Conservation (phyloP, 2,888 invertebrate genomes). For the Lycophotia porphyrea region DNA sequence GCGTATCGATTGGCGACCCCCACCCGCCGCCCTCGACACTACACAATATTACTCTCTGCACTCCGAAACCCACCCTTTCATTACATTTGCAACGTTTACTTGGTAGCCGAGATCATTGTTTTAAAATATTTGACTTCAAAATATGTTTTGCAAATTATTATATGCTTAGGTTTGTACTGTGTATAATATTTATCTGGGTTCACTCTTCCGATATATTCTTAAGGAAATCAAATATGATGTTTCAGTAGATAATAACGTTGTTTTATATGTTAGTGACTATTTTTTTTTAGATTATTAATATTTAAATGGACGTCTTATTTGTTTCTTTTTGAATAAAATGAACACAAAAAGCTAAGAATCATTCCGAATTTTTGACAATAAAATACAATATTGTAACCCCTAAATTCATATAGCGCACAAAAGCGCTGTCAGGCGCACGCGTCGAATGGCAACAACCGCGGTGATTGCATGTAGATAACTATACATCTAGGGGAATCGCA, state of each 20-base stretch:
- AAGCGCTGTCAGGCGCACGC: constrained; percentile 57
- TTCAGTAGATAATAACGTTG: not conserved
- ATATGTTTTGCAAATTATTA: constrained; percentile 41
- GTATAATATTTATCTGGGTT: not conserved
- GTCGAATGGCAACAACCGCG: constrained; percentile 48
- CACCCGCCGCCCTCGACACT: constrained; percentile 76
- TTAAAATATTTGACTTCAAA: constrained; percentile 71
- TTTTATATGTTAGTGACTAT: not conserved
- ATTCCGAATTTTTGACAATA: not conserved
- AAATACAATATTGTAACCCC: constrained; percentile 22
- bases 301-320: not conserved
- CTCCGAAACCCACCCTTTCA: constrained; percentile 81
- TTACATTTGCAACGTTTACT: constrained; percentile 82
- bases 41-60: constrained; percentile 81
- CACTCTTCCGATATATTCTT: not conserved
- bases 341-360: not conserved
- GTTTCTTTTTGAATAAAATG: not conserved
- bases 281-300: not conserved
- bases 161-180: not conserved
- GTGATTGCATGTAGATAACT: constrained; percentile 49
- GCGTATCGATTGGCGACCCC: constrained; percentile 86
- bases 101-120: constrained; percentile 77
- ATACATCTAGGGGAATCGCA: constrained; percentile 23
- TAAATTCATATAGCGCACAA: constrained; percentile 34
- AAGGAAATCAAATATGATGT: not conserved